phyloP scores from a whole-genome alignment of 2,113 vertebrate species.

The Donacobius atricapilla region DNA sequence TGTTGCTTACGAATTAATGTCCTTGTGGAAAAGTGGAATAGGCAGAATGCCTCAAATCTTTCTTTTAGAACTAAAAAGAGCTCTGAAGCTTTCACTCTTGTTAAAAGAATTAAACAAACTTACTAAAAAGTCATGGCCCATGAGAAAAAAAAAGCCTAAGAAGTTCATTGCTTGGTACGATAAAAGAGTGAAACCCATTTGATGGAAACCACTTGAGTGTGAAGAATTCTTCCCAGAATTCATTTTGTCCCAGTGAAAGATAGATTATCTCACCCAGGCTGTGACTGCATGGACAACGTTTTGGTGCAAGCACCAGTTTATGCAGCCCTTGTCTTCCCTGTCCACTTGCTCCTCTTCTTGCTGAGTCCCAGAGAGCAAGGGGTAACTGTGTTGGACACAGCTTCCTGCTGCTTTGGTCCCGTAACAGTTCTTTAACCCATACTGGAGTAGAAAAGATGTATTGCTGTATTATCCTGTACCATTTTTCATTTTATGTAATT shows the following conservation, averaged over 20 bases:
- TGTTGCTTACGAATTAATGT: constrained; percentile 16
- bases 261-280: neutral
- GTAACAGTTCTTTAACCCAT: neutral
- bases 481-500: neutral
- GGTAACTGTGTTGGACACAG: neutral
- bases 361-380: neutral
- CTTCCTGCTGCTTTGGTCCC: neutral
- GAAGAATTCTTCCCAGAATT: neutral
- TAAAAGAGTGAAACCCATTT: neutral
- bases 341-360: neutral
- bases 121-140: neutral
- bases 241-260: neutral
- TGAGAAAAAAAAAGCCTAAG: neutral
- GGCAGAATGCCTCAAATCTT: neutral
- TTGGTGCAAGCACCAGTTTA: neutral
- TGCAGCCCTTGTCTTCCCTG: neutral
- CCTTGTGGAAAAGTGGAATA: neutral
- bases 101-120: neutral
- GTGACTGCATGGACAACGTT: neutral
- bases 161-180: neutral
- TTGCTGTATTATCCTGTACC: neutral
- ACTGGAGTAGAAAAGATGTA: neutral
- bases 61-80: constrained; percentile 2
- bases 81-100: neutral
- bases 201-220: neutral